Evolutionary conservation across 2,797 vertebrate genomes (phyloP).

Genomic region (Bradypodion ventrale): DNA sequence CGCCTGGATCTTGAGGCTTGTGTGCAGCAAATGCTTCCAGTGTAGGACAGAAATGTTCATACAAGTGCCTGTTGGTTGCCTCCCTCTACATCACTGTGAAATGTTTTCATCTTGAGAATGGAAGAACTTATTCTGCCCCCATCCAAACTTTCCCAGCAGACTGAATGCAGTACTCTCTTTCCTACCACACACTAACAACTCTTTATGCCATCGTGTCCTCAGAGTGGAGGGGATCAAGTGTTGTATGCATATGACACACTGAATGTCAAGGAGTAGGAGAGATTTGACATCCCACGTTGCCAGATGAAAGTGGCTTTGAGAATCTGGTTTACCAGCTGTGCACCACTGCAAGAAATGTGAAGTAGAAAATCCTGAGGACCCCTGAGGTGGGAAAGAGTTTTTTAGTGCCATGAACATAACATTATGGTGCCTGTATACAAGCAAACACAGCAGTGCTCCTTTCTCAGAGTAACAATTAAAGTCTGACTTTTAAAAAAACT

Average conservation of each 20-base stretch:
- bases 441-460: not conserved
- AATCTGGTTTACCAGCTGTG: not conserved
- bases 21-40: not conserved
- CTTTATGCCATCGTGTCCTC: not conserved
- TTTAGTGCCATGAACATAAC: not conserved
- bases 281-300: not conserved
- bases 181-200: not conserved
- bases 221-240: not conserved
- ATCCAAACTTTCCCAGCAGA: not conserved
- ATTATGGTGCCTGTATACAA: not conserved
- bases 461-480: not conserved
- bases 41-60: not conserved
- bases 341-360: not conserved
- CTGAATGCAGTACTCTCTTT: not conserved
- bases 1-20: not conserved
- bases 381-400: not conserved
- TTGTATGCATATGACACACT: not conserved
- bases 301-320: not conserved
- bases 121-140: not conserved
- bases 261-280: not conserved
- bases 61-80: not conserved
- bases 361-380: not conserved
- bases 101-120: conserved; percentile 13
- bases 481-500: not conserved
- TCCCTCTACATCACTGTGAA: not conserved